These are phyloP conservation scores for Astyanax mexicanus DNA, from an alignment of 2,797 vertebrate genomes.

Conservation along the genomic window DNA sequence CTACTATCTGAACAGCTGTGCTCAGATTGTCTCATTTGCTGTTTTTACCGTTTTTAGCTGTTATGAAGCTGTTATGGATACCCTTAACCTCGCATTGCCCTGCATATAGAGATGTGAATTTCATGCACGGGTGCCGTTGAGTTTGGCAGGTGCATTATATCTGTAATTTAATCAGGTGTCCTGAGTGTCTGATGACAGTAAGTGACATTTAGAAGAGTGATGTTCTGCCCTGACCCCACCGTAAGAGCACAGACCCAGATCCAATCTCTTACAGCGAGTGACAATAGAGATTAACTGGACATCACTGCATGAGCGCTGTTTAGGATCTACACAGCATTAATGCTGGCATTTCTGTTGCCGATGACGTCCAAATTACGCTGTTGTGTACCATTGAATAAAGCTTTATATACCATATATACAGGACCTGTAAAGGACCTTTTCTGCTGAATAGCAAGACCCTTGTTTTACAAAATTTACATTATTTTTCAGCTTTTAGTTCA, in stretches of 20 bases:
- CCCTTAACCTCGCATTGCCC: not conserved
- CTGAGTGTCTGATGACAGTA: slow-evolving; percentile 22
- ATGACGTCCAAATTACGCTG: slow-evolving; percentile 5
- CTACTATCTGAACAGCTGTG: not conserved
- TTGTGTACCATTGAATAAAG: slow-evolving; percentile 4
- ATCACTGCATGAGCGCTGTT: not conserved
- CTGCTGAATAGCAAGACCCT: too few relatives aligned
- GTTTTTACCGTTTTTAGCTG: not conserved
- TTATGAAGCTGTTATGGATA: slow-evolving; percentile 29
- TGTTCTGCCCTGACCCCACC: slow-evolving; percentile 15
- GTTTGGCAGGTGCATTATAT: slow-evolving; percentile 13
- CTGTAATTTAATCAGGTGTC: slow-evolving; percentile 36
- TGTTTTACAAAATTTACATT: too few relatives aligned
- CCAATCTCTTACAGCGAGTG: slow-evolving; percentile 19
- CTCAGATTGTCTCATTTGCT: not conserved
- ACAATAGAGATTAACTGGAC: slow-evolving; percentile 26
- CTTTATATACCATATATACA: not conserved
- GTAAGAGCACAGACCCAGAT: not conserved
- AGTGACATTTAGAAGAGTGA: slow-evolving; percentile 45
- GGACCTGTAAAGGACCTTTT: too few relatives aligned
- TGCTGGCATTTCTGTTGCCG: slow-evolving; percentile 10
- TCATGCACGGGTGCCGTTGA: slow-evolving; percentile 11
- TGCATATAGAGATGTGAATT: slow-evolving; percentile 18
- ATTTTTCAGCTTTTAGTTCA: too few relatives aligned
- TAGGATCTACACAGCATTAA: not conserved